Base-by-base conservation (phyloP, 2,888 invertebrate genomes). In the Eurytoma adleriae region DNA sequence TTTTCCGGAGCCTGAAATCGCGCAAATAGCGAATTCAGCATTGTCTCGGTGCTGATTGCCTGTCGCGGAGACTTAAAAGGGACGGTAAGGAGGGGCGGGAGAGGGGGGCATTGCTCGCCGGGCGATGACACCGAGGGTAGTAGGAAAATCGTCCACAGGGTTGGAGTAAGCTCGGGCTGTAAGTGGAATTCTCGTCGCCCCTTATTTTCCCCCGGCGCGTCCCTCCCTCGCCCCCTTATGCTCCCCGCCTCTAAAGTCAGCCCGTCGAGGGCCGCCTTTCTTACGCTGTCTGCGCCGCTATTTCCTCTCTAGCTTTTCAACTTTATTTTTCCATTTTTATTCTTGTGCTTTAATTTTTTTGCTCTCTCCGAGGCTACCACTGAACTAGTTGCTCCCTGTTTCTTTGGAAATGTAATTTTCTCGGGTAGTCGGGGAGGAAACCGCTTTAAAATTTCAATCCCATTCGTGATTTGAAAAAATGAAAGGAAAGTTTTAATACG, bases 51-150 rank as follows among this genome's bases (percentile, higher is more conserved):
- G 48, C 72, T 66, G 75, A 79, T 79, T 66, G 52, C n/a, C 70
- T 40, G 66, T 52, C 59, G 71, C n/a, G 16, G 54, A 3, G 50
- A 13, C 30, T 16, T 56, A 52, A 62, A 62, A 10, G 40, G 40
- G 40, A 7, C 24, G 7, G 40, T 40, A 40, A 40, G 61, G 40
- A 20, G 50, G 3, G 61, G 40, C 12, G 62, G 52, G n/a, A 27
- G 18, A 40, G n/a, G 16, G 40, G 30, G 12, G 2, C 18, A 30
- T 64, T 54, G n/a, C 52, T 7, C n/a, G 50, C 10, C 40, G 73
- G 73, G 30, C 72, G 20, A 80, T 78, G 77, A 70, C 80, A 80
- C 77, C 70, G 67, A 70, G 77, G 74, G 64, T 64, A 57, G 69
- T 57, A 57, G 70, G 67, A 76, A 75, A 81, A 78, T 79, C 76